Conservation (phyloP, 2,113 vertebrate species). For the Gymnocephalus cernua region DNA sequence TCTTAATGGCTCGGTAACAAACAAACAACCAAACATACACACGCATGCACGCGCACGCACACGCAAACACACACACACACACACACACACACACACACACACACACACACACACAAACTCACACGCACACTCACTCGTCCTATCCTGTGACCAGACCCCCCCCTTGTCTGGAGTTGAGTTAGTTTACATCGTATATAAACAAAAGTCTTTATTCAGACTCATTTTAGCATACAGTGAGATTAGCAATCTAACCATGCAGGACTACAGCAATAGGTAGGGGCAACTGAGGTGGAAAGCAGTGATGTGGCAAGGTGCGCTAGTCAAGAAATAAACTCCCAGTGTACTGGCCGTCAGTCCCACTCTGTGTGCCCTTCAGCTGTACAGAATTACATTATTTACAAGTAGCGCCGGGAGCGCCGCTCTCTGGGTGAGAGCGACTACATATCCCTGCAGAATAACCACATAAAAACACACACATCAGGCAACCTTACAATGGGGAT, state of each 20-base stretch:
- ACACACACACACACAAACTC: constrained; percentile 20
- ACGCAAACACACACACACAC: constrained; percentile 16
- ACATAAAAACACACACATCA: constrained; percentile 72
- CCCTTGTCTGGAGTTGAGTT: constrained; percentile 54
- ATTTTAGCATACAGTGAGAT: constrained; percentile 81
- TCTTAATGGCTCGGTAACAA: constrained; percentile 32
- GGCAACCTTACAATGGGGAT: constrained; percentile 58
- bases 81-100: constrained; percentile 7
- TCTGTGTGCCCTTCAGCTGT: constrained; percentile 86
- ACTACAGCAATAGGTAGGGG: constrained; percentile 90
- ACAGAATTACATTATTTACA: constrained; percentile 91
- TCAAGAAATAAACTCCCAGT: constrained; percentile 76
- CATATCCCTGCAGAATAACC: constrained; percentile 65
- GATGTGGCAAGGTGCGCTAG: constrained; percentile 90
- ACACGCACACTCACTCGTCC: constrained; percentile 24
- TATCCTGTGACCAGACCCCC: constrained; percentile 61
- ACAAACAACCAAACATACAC: constrained; percentile 1
- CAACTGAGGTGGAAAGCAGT: constrained; percentile 82
- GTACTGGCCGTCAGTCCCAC: constrained; percentile 97
- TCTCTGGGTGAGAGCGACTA: constrained; percentile 47
- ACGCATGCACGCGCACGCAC: constrained; percentile 9
- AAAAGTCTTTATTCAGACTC: constrained; percentile 80
- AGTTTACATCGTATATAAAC: constrained; percentile 79
- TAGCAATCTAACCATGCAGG: constrained; percentile 89
- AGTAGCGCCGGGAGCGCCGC: constrained; percentile 50